Percentiles rank a stretch among this genome's conserved stretches.
Conservation (phyloP, 1,140 invertebrate species). For the Musca domestica region DNA sequence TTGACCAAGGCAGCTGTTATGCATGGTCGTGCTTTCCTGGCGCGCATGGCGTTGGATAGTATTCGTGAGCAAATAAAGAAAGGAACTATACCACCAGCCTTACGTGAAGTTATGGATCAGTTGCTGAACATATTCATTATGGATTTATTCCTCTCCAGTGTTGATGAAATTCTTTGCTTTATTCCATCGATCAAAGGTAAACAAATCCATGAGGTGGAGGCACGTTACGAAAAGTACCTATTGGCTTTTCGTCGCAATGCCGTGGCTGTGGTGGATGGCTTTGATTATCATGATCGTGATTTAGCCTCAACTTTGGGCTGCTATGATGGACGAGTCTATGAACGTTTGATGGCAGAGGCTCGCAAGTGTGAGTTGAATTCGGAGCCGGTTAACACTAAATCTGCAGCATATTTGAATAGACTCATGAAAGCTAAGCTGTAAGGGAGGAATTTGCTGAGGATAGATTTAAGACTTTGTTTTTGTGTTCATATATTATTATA, state of each 20-base stretch:
- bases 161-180: conserved; percentile 71
- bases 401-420: conserved; percentile 72
- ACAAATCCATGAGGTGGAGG: conserved; percentile 65
- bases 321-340: conserved; percentile 89
- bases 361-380: conserved; percentile 82
- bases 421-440: conserved; percentile 70
- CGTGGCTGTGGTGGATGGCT: conserved; percentile 85
- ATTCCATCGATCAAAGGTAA: conserved; percentile 61
- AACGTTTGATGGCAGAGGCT: conserved; percentile 81
- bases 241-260: conserved; percentile 76
- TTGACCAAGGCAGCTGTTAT: conserved; percentile 70
- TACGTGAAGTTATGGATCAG: conserved; percentile 63
- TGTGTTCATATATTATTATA: no score
- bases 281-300: conserved; percentile 81
- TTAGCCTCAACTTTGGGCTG: conserved; percentile 79
- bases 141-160: conserved; percentile 67
- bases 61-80: conserved; percentile 51
- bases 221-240: conserved; percentile 68
- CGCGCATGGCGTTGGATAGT: conserved; percentile 62
- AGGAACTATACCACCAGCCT: conserved; percentile 54
- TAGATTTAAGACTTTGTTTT: neutral
- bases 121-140: conserved; percentile 76
- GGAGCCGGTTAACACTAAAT: conserved; percentile 71
- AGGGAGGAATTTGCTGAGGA: neutral
- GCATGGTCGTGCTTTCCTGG: conserved; percentile 73